Evolutionary conservation across 2,888 invertebrate species (phyloP).

Genomic region (Hirtodrosophila duncani): DNA sequence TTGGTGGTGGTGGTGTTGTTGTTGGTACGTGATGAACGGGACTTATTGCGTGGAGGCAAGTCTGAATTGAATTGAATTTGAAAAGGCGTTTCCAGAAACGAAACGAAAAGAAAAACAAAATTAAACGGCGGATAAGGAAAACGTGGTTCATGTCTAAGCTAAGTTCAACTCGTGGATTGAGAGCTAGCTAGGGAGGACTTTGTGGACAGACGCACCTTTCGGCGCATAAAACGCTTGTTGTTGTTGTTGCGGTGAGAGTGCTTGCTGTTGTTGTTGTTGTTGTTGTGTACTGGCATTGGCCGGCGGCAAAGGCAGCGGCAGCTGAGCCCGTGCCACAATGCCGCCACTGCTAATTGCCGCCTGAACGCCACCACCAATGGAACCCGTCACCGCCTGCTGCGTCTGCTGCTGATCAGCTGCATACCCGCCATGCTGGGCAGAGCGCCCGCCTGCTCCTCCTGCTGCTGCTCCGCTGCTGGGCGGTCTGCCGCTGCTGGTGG

Average conservation of each 20-base stretch:
- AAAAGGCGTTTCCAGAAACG: conserved; percentile 28
- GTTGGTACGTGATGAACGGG: conserved; percentile 73
- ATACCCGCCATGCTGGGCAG: conserved; percentile 65
- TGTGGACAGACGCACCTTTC: conserved; percentile 82
- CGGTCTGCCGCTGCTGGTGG: conserved; percentile 63
- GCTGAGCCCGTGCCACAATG: conserved; percentile 71
- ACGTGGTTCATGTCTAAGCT: conserved; percentile 20
- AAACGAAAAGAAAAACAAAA: conserved; percentile 46
- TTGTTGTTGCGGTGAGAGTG: conserved; percentile 59
- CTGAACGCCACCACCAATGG: conserved; percentile 66
- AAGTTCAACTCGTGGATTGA: conserved; percentile 11
- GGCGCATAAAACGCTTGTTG: conserved; percentile 84
- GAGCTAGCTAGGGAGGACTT: not conserved
- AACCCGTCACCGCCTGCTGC: conserved; percentile 42
- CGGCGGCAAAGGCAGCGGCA: conserved; percentile 74
- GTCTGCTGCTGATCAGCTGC: conserved; percentile 48
- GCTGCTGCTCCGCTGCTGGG: conserved; percentile 44
- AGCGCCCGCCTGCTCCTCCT: conserved; percentile 31
- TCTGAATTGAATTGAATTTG: conserved; percentile 70
- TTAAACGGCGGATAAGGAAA: no score
- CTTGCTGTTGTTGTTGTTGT: conserved; percentile 51
- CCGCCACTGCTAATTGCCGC: conserved; percentile 69
- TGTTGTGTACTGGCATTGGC: conserved; percentile 48
- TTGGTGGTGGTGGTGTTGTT: conserved; percentile 50
- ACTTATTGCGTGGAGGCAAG: conserved; percentile 73